Base-by-base conservation (phyloP, 2,113 vertebrate genomes). In the Tyrannus savana region DNA sequence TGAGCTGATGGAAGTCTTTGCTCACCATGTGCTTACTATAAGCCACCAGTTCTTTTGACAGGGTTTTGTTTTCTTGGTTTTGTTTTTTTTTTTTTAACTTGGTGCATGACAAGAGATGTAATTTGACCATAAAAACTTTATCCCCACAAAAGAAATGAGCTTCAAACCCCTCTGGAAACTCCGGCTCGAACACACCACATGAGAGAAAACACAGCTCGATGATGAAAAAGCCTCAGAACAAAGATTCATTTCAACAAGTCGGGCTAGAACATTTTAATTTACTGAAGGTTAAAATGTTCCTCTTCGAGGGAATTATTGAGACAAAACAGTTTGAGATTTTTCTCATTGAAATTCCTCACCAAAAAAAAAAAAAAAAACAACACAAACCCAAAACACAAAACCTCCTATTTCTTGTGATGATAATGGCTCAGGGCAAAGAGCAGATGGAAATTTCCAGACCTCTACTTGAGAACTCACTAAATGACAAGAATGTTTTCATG, bases 371-470 rank as follows among this genome's bases (percentile, higher is more conserved):
- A 9, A 19, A 50, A 27, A 3, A 25, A 49, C 23, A 10, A 46
- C 4, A 46, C 12, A 56, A 33, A 56, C 19, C 4, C 14, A 47
- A 49, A 49, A 21, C 16, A 30, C 52, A 78, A 84, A 39, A 42
- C 1, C 30, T 56, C 4, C 0, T 0, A 8, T 39, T 78, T 58
- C 62, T 80, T 14, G 31, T 62, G 41, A 46, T 76, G 71, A 19
- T 30, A 8, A 23, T 30, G 60, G 21, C 60, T 58, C 82, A 13
- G 21, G 82, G 82, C 37, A 33, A 92, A 39, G 3, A n/a, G 44
- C 6, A 19, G 42, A 47, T 21, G 73, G 73, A 77, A 71, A 47
- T 41, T 77, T 84, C 91, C 73, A 46, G 46, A 66, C 5, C 15
- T 58, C 14, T 28, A 3, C 11, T 58, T 50, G 42, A 58, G 28